Evolutionary conservation across 2,113 vertebrate genomes (phyloP), one percentile per base, ranked within the genome.

Genomic region (Cinclus mexicanus): DNA sequence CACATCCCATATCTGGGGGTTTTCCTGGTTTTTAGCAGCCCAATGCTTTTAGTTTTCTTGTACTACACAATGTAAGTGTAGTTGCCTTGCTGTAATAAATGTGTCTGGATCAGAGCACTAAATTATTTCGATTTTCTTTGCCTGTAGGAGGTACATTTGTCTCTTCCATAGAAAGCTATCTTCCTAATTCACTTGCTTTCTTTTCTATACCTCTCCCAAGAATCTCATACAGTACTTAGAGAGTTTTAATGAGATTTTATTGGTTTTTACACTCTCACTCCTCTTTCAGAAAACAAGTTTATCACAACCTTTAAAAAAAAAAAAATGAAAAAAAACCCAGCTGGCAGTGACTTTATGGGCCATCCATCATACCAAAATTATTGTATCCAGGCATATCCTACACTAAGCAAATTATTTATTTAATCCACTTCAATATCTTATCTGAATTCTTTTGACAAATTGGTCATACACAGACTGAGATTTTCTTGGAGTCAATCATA

Each of bases 1-100:
- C 4, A 37, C 3, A 0, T 3, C 5, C 11, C 10, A 12, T 42
- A 15, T 35, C 10, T n/a, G n/a, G 22, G 37, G 12, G 10, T 26
- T 47, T 47, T 65, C 19, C 56, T 28, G 20, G 2, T 0, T 74
- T 86, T 64, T 46, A 64, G 25, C 19, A 84, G 24, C 24, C 23
- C 20, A 67, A 12, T 25, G 20, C 0, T 23, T 79, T 52, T 7
- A 28, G 6, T 47, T 80, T 56, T 71, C 24, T 37, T n/a, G 5
- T 28, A 41, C 57, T 56, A 52, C 71, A 68, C 10, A 11, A 21
- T 11, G 6, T 12, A 69, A 80, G 35, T 65, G 41, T 23, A 70
- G 16, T 20, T 87, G 12, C 10, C 3, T 1, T 53, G 29, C 37
- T 67, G 10, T 55, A 82, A 57, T 49, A 87, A 77, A 91, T 26